Evolutionary conservation across 2,888 invertebrate genomes (phyloP), one percentile per base, ranked within the genome.

Genomic region (Platypus cylindrus): DNA sequence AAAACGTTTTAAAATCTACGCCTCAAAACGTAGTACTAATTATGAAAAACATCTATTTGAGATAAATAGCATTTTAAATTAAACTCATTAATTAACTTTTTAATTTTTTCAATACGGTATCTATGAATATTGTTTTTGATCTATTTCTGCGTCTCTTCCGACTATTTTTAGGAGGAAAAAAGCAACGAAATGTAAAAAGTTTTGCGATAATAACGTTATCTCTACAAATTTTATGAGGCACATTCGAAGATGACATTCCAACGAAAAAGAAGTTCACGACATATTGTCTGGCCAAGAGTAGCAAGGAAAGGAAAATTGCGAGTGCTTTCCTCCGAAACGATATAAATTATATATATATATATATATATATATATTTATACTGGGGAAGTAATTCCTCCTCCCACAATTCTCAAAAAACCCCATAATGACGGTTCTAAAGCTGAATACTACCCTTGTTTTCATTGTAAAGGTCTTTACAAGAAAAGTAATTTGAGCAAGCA

Each of bases 181-280:
- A 9, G 9, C 20, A 20, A 20, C 5, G 9, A 20, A 20, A 20
- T 9, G 9, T 7, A 20, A 20, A 20, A 20, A 20, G 20, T 7
- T 7, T 20, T 44, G 42, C 16, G 27, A 39, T 25, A 15, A 36
- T 17, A 39, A 41, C 26, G 25, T 44, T 18, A 17, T 22, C 3
- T 37, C 38, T 11, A 40, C 37, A 39, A 43, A 44, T 30, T 45
- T 45, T 37, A 36, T 34, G 20, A 32, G 44, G 15, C 45, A 45
- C 39, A 13, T 43, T 30, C 15, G 28, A 29, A 41, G 41, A 36
- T 28, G 30, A 11, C 45, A 41, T 22, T 9, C 16, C 9, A 7
- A 14, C 23, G 41, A 43, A 40, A 36, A 32, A 17, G 37, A 38
- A 35, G 36, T 45, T 5, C 9, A 30, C 17, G n/a, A 36, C 9